A percentile compares a stretch with the other conserved stretches of the same genome.
Conservation (phyloP, 2,888 invertebrate species). For the Lordiphosa andalusiaca region DNA sequence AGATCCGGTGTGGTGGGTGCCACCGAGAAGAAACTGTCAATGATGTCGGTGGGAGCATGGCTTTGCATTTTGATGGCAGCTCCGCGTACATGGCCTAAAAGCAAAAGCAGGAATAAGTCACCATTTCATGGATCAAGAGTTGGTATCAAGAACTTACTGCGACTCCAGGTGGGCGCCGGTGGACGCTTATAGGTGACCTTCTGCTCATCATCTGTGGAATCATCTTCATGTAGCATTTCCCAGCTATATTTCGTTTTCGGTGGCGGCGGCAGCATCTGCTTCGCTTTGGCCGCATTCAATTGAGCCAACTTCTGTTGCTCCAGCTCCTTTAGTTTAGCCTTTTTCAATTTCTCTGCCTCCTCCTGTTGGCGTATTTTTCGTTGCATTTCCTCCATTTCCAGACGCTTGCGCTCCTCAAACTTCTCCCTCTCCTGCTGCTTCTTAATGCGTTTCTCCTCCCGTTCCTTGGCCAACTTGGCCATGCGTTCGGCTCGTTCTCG, state of each 20-base stretch:
- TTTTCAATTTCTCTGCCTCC: slow-evolving; percentile 49
- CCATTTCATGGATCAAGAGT: not conserved
- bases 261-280: slow-evolving; percentile 69
- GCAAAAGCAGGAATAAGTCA: not conserved
- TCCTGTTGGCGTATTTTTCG: slow-evolving; percentile 74
- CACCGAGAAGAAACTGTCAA: slow-evolving; percentile 84
- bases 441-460: slow-evolving; percentile 77
- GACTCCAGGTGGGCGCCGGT: slow-evolving; percentile 80
- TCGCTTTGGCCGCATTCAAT: slow-evolving; percentile 38
- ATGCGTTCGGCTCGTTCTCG: slow-evolving; percentile 78
- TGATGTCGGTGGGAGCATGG: slow-evolving; percentile 77
- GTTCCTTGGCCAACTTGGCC: slow-evolving; percentile 76
- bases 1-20: slow-evolving; percentile 85
- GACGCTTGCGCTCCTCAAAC: too few relatives aligned
- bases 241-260: slow-evolving; percentile 76
- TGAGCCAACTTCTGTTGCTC: slow-evolving; percentile 69
- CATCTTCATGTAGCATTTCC: slow-evolving; percentile 80
- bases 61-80: slow-evolving; percentile 81
- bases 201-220: slow-evolving; percentile 80
- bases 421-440: slow-evolving; percentile 68
- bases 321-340: slow-evolving; percentile 64
- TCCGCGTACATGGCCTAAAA: slow-evolving; percentile 79
- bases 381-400: slow-evolving; percentile 1
- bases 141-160: slow-evolving; percentile 73
- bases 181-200: slow-evolving; percentile 74